phyloP scores from a whole-genome alignment of 2,113 vertebrate species.

The Myocastor coypus region DNA sequence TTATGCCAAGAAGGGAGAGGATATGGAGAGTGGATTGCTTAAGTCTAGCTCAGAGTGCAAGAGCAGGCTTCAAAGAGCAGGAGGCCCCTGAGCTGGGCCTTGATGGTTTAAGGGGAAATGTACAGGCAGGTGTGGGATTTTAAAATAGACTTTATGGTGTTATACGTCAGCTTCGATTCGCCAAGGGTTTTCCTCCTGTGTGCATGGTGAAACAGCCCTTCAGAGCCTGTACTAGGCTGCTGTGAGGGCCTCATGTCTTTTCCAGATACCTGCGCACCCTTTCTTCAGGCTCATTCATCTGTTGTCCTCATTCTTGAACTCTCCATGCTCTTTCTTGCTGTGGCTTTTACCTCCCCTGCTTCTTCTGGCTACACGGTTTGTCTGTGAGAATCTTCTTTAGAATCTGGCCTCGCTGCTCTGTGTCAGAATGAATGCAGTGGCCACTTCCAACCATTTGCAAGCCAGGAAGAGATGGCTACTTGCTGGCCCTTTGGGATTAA shows the following conservation, averaged over 20 bases:
- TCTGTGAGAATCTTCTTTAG: neutral
- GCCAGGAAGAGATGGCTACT: neutral
- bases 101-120: neutral
- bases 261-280: neutral
- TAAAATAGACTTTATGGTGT: neutral
- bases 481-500: neutral
- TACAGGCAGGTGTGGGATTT: neutral
- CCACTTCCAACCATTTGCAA: neutral
- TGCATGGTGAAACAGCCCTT: neutral
- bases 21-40: neutral
- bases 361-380: neutral
- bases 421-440: neutral
- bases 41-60: neutral
- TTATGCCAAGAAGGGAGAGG: neutral
- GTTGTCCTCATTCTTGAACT: neutral
- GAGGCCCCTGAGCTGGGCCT: neutral
- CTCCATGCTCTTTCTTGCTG: neutral
- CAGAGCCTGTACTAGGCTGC: neutral
- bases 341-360: neutral
- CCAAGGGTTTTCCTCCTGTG: neutral
- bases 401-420: neutral
- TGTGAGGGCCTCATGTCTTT: neutral
- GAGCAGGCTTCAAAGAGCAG: constrained; percentile 62
- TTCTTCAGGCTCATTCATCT: neutral
- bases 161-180: neutral